A percentile compares a stretch with the other conserved stretches of the same genome.
phyloP scores from a whole-genome alignment of 2,888 invertebrate genomes.

The Chydorus sphaericus region DNA sequence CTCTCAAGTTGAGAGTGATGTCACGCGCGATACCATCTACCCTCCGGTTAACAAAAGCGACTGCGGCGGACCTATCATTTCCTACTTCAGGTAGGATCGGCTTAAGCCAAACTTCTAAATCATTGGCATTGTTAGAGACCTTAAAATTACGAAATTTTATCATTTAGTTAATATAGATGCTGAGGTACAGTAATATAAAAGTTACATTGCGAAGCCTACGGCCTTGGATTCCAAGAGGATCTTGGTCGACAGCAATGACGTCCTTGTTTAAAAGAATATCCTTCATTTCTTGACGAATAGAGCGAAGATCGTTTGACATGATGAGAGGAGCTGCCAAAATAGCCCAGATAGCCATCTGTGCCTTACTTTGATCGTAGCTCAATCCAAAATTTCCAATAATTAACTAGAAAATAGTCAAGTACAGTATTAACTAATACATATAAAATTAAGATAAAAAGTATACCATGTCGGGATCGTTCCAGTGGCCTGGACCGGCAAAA shows the following conservation, averaged over 20 bases:
- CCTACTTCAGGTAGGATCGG: constrained; percentile 70
- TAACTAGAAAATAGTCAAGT: constrained; percentile 40
- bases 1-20: constrained; percentile 68
- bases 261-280: constrained; percentile 82
- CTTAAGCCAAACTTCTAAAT: constrained; percentile 87
- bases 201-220: constrained; percentile 72
- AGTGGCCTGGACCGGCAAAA: constrained; percentile 87
- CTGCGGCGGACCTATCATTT: constrained; percentile 74
- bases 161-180: no score
- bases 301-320: constrained; percentile 85
- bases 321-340: constrained; percentile 84
- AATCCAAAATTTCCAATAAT: constrained; percentile 89
- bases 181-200: no score
- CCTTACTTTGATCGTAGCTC: constrained; percentile 84
- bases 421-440: neutral
- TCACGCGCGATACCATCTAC: constrained; percentile 85
- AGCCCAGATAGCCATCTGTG: constrained; percentile 94
- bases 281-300: constrained; percentile 74
- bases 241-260: constrained; percentile 86
- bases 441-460: neutral
- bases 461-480: constrained; percentile 97
- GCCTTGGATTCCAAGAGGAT: constrained; percentile 81
- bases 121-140: no score
- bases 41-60: constrained; percentile 74
- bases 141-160: no score